phyloP scores from a whole-genome alignment of 2,888 invertebrate genomes.

The Carterocephalus palaemon region DNA sequence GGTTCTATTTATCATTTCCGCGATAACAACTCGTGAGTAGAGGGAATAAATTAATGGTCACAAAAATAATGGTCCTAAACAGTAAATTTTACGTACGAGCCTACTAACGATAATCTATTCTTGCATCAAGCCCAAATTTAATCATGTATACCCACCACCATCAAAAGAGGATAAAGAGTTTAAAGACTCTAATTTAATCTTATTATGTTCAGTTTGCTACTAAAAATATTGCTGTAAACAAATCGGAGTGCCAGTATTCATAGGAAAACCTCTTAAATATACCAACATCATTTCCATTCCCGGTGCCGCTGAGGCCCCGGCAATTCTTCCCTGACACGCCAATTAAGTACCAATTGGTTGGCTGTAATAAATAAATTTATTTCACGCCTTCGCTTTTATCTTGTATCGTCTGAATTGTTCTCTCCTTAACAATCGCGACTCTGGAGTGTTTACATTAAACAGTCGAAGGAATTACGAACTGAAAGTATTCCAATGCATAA shows the following conservation, averaged over 20 bases:
- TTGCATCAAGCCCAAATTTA: background rate
- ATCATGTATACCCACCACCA: no score
- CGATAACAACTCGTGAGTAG: slow-evolving; percentile 17
- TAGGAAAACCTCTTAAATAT: slow-evolving; percentile 35
- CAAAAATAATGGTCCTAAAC: slow-evolving; percentile 5
- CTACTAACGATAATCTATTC: background rate
- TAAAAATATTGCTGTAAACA: slow-evolving; percentile 8
- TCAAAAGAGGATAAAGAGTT: no score
- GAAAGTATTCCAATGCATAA: slow-evolving; percentile 33
- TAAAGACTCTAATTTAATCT: no score
- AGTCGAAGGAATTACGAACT: slow-evolving; percentile 48
- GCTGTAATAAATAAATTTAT: slow-evolving; percentile 62
- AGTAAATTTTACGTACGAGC: background rate
- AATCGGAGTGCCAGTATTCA: slow-evolving; percentile 21
- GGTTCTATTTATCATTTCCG: slow-evolving; percentile 19
- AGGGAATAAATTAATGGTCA: slow-evolving; percentile 2
- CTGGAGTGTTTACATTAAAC: slow-evolving; percentile 55
- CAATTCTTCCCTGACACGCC: slow-evolving; percentile 50
- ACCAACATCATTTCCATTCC: slow-evolving; percentile 39
- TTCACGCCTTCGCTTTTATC: slow-evolving; percentile 63
- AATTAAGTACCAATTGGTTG: slow-evolving; percentile 65
- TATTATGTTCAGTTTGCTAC: slow-evolving; percentile 6
- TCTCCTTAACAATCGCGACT: slow-evolving; percentile 60
- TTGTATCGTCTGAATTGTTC: slow-evolving; percentile 67
- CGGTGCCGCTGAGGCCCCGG: slow-evolving; percentile 34